phyloP scores from a whole-genome alignment of 2,113 vertebrate species.

The Calcarius ornatus region DNA sequence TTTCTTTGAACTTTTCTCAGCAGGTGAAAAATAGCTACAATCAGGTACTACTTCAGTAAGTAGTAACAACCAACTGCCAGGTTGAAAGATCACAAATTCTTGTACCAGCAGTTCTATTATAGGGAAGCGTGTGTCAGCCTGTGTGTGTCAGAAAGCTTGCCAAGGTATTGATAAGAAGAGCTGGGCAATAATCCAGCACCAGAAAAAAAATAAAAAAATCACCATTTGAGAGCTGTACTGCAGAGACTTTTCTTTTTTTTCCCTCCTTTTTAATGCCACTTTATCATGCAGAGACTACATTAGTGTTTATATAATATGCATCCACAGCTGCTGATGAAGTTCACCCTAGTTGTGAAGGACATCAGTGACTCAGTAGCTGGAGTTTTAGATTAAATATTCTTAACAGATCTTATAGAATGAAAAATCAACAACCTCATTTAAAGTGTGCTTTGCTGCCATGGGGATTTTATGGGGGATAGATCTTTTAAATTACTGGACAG shows the following conservation, averaged over 20 bases:
- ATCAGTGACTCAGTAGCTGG: not conserved
- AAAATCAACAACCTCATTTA: slow-evolving; percentile 8
- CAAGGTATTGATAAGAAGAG: slow-evolving; percentile 51
- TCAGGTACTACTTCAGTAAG: slow-evolving; percentile 63
- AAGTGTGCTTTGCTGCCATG: not conserved
- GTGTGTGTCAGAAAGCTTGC: slow-evolving; percentile 11
- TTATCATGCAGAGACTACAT: not conserved
- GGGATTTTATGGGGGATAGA: not conserved
- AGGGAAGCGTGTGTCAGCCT: not conserved
- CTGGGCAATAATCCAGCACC: slow-evolving; percentile 23
- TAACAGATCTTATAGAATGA: not conserved
- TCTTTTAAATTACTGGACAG: not conserved
- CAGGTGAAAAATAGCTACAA: slow-evolving; percentile 66
- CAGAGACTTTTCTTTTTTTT: not conserved
- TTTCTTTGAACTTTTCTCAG: slow-evolving; percentile 54
- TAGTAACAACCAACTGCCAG: slow-evolving; percentile 52
- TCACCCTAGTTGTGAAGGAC: not conserved
- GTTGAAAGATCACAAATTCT: slow-evolving; percentile 66
- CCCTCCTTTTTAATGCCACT: not conserved
- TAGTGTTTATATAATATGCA: not conserved
- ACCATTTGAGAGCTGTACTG: not conserved
- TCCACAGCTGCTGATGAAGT: not conserved
- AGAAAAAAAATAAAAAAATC: not conserved
- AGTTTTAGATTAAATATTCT: not conserved
- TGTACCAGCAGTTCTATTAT: slow-evolving; percentile 53